phyloP scores from a whole-genome alignment of 1,140 invertebrate species.

The Drosophila kikkawai region DNA sequence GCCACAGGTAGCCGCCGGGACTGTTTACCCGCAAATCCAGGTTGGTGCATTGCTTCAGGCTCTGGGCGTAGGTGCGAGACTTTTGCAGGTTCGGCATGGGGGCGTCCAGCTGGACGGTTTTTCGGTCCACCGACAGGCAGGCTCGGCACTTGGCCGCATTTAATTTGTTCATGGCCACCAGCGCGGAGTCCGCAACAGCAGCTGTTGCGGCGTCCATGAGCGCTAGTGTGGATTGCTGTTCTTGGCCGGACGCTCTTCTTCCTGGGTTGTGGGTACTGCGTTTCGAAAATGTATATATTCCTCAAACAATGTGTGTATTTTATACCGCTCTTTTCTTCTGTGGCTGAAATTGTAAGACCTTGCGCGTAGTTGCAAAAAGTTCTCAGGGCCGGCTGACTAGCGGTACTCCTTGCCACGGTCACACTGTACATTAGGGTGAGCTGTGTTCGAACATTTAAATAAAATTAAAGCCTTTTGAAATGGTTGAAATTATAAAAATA shows the following conservation, averaged over 20 bases:
- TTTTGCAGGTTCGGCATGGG: constrained; percentile 61
- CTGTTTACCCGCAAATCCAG: constrained; percentile 47
- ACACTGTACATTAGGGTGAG: constrained; percentile 5
- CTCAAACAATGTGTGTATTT: constrained; percentile 31
- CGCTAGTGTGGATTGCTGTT: neutral
- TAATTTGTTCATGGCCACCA: constrained; percentile 61
- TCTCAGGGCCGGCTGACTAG: constrained; percentile 11
- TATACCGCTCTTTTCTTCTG: constrained; percentile 40
- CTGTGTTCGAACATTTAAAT: neutral
- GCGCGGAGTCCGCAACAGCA: constrained; percentile 44
- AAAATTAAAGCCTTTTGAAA: neutral
- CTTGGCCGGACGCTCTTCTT: neutral
- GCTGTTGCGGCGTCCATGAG: constrained; percentile 57
- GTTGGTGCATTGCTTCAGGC: constrained; percentile 66
- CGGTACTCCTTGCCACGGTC: constrained; percentile 5
- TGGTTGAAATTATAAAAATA: neutral
- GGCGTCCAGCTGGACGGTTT: constrained; percentile 60
- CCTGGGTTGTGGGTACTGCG: neutral
- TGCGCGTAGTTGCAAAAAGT: constrained; percentile 2
- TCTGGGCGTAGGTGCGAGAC: constrained; percentile 59
- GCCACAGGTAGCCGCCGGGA: constrained; percentile 63
- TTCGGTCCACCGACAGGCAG: constrained; percentile 65
- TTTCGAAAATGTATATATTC: constrained; percentile 7
- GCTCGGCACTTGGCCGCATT: constrained; percentile 70
- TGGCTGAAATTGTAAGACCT: constrained; percentile 18